phyloP scores from a whole-genome alignment of 2,113 vertebrate genomes.

The Neodon shergylaensis region DNA sequence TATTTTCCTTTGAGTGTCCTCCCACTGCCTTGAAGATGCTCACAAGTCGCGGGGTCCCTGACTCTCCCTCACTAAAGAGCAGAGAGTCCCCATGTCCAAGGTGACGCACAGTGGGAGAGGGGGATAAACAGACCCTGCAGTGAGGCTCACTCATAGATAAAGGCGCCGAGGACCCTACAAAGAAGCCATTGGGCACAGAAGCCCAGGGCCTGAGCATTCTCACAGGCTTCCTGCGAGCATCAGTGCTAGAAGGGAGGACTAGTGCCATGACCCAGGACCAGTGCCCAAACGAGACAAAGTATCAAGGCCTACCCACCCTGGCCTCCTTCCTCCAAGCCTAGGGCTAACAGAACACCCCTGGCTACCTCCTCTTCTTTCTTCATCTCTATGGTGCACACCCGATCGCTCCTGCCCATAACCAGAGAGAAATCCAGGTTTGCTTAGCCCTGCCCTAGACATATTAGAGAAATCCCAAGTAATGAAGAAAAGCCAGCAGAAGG shows the following conservation, averaged over 20 bases:
- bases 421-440: not conserved
- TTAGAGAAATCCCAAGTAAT: not conserved
- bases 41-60: not conserved
- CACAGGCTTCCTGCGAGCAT: not conserved
- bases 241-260: not conserved
- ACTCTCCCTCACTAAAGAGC: not conserved
- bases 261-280: not conserved
- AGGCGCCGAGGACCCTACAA: not conserved
- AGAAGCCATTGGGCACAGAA: not conserved
- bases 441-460: not conserved
- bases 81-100: not conserved
- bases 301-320: not conserved
- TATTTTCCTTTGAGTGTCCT: slow-evolving; percentile 13
- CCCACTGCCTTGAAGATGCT: not conserved
- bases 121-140: not conserved
- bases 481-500: not conserved
- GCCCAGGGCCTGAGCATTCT: not conserved
- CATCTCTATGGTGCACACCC: not conserved
- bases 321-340: not conserved
- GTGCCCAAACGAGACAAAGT: not conserved
- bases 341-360: no score
- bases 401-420: no score
- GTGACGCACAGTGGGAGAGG: not conserved
- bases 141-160: not conserved
- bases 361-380: no score